Evolutionary conservation across 2,113 vertebrate species (phyloP), one percentile per base, ranked within the genome.

Genomic region (Pseudolaguvia tuberculata): DNA sequence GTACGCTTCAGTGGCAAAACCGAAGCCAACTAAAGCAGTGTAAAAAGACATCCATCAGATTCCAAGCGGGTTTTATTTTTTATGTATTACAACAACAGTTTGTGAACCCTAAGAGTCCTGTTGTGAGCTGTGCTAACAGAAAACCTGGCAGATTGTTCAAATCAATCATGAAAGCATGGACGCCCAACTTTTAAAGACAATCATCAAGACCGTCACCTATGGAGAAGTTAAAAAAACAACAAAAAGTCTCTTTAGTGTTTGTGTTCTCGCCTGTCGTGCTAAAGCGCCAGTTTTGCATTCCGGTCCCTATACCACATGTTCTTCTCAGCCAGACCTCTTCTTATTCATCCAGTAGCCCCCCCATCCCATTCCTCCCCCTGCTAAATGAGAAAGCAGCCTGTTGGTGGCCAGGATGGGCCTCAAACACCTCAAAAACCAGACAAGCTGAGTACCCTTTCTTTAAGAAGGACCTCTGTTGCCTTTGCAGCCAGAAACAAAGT

Each of bases 401-500:
- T 56, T 48, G 73, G 81, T 63, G 67, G 79, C n/a, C 70, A 45
- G 80, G 72, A 84, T 69, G 80, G 68, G 50, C 72, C 68, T 78
- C 47, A 82, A 72, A 83, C 55, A 45, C 81, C 12, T 42, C 39
- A 42, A 27, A 25, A 83, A 72, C 73, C 45, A 29, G 78, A 27
- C 18, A 23, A 39, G 14, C 55, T 3, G 66, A 53, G 70, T 45
- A 59, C 55, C 66, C 10, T 17, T 42, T 27, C 65, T 72, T 5
- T 76, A 12, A 68, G 63, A 71, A 77, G 65, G 70, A 53, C 21
- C 70, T 59, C 50, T 59, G 85, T 77, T 81, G 12, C 48, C 55
- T 84, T 15, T 35, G 48, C 84, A 87, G 20, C 83, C 83, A 86
- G 79, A 85, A 86, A 87, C 88, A 84, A 76, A 88, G 87, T 87